Evolutionary conservation across 2,113 vertebrate species (phyloP).

Genomic region (Varanus komodoensis): DNA sequence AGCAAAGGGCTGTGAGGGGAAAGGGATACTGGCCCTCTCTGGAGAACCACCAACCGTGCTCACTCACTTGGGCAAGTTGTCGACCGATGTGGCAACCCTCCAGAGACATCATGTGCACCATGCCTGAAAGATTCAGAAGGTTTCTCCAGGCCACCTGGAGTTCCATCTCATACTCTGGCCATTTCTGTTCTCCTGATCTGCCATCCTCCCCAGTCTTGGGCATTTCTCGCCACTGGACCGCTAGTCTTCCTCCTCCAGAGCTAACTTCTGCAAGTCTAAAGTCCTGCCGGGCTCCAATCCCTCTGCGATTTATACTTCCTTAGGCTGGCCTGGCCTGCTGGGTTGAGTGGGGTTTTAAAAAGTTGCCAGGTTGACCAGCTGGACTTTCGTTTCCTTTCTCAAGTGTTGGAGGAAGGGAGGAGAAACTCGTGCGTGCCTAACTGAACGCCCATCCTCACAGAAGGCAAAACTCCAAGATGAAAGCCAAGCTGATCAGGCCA

Average conservation of each 20-base stretch:
- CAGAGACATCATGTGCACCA: background rate
- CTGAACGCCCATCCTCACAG: background rate
- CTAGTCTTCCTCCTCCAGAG: background rate
- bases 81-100: background rate
- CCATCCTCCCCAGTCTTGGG: background rate
- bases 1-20: background rate
- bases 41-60: background rate
- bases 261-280: too few species aligned
- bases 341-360: too few species aligned
- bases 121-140: too few species aligned
- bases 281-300: background rate
- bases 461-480: background rate
- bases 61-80: background rate
- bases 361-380: background rate
- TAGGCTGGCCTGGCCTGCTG: background rate
- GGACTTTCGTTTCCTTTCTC: background rate
- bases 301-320: background rate
- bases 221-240: background rate
- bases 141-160: background rate
- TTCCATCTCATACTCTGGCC: background rate
- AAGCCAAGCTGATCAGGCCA: background rate
- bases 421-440: background rate
- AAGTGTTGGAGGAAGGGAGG: background rate
- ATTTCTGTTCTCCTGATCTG: background rate
- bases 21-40: background rate